Percentiles rank a stretch among this genome's conserved stretches.
Conservation (phyloP, 2,797 vertebrate genomes). For the Hippocampus kuda region DNA sequence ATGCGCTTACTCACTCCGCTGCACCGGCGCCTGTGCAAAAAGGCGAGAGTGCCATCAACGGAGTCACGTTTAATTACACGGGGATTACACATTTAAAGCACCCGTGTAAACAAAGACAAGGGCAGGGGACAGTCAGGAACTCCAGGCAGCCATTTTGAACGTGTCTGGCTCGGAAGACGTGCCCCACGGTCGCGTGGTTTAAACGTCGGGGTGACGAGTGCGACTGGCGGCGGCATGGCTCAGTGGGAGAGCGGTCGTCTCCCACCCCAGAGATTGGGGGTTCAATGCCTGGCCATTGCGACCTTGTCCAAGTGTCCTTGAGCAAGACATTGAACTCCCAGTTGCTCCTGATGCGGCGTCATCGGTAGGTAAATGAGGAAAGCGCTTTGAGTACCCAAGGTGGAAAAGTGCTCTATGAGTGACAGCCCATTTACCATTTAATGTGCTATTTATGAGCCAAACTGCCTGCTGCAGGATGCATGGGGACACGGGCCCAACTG, state of each 20-base stretch:
- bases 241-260: too few relatives aligned
- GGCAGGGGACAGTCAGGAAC: conserved; percentile 22
- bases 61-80: conserved; percentile 46
- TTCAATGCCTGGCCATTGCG: too few relatives aligned
- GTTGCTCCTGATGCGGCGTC: too few relatives aligned
- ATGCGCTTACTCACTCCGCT: conserved; percentile 33
- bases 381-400: too few relatives aligned
- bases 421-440: background rate
- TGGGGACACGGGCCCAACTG: background rate
- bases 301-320: too few relatives aligned
- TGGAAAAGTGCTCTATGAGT: too few relatives aligned
- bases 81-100: conserved; percentile 27
- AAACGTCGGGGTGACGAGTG: background rate
- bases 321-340: too few relatives aligned
- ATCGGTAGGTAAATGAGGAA: too few relatives aligned
- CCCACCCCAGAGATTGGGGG: too few relatives aligned
- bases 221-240: too few relatives aligned
- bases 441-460: background rate
- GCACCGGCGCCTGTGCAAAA: conserved; percentile 21
- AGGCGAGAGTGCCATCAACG: conserved; percentile 43
- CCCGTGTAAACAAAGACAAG: conserved; percentile 30
- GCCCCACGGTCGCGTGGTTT: too few relatives aligned
- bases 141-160: conserved; percentile 24
- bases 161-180: conserved; percentile 2
- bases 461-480: background rate